Evolutionary conservation across 2,113 vertebrate species (phyloP), one percentile per base, ranked within the genome.

Genomic region (Chloropsis hardwickii): DNA sequence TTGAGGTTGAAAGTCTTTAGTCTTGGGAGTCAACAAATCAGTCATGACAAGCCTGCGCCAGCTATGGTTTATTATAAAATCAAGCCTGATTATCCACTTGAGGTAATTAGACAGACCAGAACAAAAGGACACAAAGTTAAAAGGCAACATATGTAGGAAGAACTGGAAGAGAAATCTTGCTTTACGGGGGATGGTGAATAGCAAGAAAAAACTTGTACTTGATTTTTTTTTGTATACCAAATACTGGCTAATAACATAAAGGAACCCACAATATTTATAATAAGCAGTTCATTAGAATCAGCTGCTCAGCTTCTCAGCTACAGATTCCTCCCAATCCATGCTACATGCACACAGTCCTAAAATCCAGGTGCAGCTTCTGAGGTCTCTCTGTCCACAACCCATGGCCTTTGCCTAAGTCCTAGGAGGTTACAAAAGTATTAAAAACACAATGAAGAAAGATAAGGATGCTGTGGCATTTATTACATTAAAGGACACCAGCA

Each of bases 51-150:
- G 39, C 56, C 82, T 88, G 58, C 95, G 69, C n/a, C 2, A 1
- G 65, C 71, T 78, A 81, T 45, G 60, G 64, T 71, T 96, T 95
- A 73, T 93, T 94, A 94, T 57, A 92, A 95, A 96, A 94, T 94
- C 94, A 93, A 77, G 80, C 76, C 88, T 94, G 79, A 95, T 95
- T 92, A 92, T 74, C 73, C 83, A 40, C 85, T 92, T 78, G 71
- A 94, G 37, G 85, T 95, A 93, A 92, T 96, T 86, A 93, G 67
- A 60, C 78, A 71, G 69, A 93, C 9, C 71, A 94, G 85, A 95
- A 96, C 67, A 94, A 97, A 92, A 95, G 56, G 90, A 95, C 64
- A 90, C n/a, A 64, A 70, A 92, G 88, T 78, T 92, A 90, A 96
- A 92, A 48, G 67, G 60, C 67, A 95, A 83, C 88, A 93, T 83